Conservation (phyloP, 2,113 vertebrate genomes). For the Myiopsitta monachus region DNA sequence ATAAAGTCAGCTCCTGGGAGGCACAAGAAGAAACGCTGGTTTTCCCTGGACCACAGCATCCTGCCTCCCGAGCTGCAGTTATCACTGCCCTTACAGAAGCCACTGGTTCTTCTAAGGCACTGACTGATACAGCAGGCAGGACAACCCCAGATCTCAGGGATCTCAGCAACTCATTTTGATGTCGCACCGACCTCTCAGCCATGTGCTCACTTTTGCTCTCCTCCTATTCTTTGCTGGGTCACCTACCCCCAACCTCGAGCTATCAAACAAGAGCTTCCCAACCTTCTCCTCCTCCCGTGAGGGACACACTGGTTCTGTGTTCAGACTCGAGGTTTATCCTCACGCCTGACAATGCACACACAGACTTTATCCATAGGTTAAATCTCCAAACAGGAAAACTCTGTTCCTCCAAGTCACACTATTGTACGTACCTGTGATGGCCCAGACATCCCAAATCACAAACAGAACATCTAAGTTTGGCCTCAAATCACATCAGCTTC, state of each 20-base stretch:
- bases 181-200: not conserved
- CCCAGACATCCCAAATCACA: not conserved
- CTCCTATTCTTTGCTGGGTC: not conserved
- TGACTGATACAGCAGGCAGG: not conserved
- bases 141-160: not conserved
- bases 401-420: not conserved
- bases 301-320: not conserved
- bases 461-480: not conserved
- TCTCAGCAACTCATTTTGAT: not conserved
- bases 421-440: no score
- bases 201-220: not conserved
- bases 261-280: not conserved
- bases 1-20: not conserved
- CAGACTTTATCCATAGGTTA: not conserved
- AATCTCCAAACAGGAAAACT: not conserved
- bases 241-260: not conserved
- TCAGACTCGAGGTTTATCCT: not conserved
- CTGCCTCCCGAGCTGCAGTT: not conserved
- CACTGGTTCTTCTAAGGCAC: not conserved
- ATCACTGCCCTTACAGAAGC: not conserved
- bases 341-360: fast-evolving
- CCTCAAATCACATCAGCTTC: not conserved
- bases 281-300: not conserved
- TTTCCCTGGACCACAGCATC: not conserved
- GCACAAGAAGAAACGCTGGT: not conserved